Conservation (phyloP, 2,888 invertebrate genomes). For the Acleris cristana region DNA sequence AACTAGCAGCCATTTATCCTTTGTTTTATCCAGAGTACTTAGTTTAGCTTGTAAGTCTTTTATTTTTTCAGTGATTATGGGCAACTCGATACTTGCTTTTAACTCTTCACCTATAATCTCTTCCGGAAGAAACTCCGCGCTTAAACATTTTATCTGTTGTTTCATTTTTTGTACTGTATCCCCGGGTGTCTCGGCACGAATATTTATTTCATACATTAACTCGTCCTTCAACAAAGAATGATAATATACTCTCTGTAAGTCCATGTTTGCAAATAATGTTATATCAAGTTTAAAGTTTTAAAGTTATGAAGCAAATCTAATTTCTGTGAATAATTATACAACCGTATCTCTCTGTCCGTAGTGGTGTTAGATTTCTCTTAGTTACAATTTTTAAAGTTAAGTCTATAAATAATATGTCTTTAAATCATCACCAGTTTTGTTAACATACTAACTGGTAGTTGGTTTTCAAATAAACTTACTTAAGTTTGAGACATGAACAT, state of each 20-base stretch:
- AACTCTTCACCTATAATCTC: background rate
- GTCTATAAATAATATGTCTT: no score
- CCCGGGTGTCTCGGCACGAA: background rate
- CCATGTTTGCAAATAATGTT: background rate
- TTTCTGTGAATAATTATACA: no score
- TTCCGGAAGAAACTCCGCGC: background rate
- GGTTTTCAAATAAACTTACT: no score
- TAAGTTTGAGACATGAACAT: no score
- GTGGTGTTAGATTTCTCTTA: no score
- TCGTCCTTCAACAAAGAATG: background rate
- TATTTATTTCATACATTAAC: background rate
- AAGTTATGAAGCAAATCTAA: no score
- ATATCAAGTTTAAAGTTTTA: no score
- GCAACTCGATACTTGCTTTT: background rate
- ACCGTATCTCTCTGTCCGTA: no score
- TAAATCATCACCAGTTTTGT: no score
- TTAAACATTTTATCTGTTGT: background rate
- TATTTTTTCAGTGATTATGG: background rate
- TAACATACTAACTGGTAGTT: no score
- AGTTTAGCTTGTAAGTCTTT: background rate
- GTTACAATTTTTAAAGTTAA: no score
- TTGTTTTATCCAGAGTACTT: background rate
- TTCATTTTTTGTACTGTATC: background rate
- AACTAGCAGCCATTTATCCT: background rate
- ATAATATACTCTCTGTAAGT: background rate